Conservation (phyloP, 1,140 invertebrate genomes). For the Leucophenga varia region DNA sequence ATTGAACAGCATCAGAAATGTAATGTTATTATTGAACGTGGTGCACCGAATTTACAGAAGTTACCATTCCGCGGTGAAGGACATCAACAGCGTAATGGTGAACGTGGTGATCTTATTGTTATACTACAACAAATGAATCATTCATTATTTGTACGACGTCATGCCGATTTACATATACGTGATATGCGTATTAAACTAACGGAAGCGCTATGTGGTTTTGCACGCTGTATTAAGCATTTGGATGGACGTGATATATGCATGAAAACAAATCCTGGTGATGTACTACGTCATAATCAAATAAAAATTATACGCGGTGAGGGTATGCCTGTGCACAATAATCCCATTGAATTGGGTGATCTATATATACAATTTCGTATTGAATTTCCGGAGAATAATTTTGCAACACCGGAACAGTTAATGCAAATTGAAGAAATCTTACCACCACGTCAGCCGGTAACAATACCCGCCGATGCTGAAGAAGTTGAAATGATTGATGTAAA, state of each 20-base stretch:
- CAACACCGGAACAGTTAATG: slow-evolving; percentile 67
- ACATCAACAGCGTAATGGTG: slow-evolving; percentile 82
- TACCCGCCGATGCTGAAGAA: slow-evolving; percentile 80
- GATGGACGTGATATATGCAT: slow-evolving; percentile 80
- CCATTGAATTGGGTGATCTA: slow-evolving; percentile 83
- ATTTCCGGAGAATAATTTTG: slow-evolving; percentile 83
- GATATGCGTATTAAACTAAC: slow-evolving; percentile 71
- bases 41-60: slow-evolving; percentile 86
- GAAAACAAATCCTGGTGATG: slow-evolving; percentile 69
- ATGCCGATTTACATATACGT: slow-evolving; percentile 75
- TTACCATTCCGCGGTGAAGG: slow-evolving; percentile 86
- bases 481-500: slow-evolving; percentile 79
- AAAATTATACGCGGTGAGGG: slow-evolving; percentile 83
- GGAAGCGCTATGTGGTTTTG: slow-evolving; percentile 89
- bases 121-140: slow-evolving; percentile 84
- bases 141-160: slow-evolving; percentile 71
- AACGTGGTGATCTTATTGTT: slow-evolving; percentile 87
- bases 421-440: slow-evolving; percentile 73
- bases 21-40: slow-evolving; percentile 89
- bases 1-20: slow-evolving; percentile 76
- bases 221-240: slow-evolving; percentile 78
- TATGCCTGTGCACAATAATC: slow-evolving; percentile 84
- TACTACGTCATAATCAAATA: slow-evolving; percentile 76
- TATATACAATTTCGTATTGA: slow-evolving; percentile 83
- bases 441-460: slow-evolving; percentile 64